A percentile compares a stretch with the other conserved stretches of the same genome.
Evolutionary conservation across 2,888 invertebrate species (phyloP).

Genomic region (Hydraecia micacea): DNA sequence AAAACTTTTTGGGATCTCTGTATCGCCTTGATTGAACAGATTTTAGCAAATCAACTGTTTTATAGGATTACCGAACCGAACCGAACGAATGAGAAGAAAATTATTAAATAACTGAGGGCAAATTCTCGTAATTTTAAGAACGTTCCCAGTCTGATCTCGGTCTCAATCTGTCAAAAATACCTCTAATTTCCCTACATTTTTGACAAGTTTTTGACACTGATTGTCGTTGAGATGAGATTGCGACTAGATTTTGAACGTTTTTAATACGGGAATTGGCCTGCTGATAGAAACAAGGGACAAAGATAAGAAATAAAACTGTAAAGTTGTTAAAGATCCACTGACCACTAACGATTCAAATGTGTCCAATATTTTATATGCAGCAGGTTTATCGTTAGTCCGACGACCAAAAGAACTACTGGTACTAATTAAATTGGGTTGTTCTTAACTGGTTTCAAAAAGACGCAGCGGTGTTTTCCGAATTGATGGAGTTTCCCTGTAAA

Average conservation of each 20-base stretch:
- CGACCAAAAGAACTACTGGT: neutral
- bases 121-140: too few relatives aligned
- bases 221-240: too few relatives aligned
- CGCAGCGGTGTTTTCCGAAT: conserved; percentile 3
- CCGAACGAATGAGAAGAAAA: neutral
- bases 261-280: too few relatives aligned
- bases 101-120: neutral
- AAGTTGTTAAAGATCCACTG: neutral
- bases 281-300: neutral
- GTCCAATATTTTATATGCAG: neutral
- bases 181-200: too few relatives aligned
- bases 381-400: neutral
- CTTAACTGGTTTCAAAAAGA: neutral
- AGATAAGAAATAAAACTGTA: neutral
- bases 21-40: neutral
- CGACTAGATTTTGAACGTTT: too few relatives aligned
- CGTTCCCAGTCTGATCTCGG: too few relatives aligned
- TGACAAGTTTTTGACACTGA: too few relatives aligned
- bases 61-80: neutral
- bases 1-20: neutral
- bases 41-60: neutral
- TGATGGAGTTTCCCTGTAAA: conserved; percentile 35
- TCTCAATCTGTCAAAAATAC: too few relatives aligned
- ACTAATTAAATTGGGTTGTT: neutral
- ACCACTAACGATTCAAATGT: neutral